phyloP scores from a whole-genome alignment of 2,888 invertebrate genomes.

The Apocheima hispidaria region DNA sequence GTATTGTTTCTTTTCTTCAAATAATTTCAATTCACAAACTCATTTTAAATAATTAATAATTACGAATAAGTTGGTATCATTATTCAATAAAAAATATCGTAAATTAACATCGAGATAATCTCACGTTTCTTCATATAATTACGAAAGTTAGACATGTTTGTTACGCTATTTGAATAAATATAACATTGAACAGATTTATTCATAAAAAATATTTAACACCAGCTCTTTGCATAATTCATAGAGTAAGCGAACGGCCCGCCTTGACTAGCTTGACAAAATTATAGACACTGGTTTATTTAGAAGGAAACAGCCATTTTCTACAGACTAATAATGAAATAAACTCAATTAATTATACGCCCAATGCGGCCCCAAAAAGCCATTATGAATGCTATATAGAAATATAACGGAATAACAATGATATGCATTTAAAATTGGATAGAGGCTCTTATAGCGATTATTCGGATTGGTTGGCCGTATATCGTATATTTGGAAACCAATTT shows the following conservation, averaged over 20 bases:
- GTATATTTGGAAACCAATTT: slow-evolving; percentile 39
- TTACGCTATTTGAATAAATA: slow-evolving; percentile 38
- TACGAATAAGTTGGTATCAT: slow-evolving; percentile 8
- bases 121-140: slow-evolving; percentile 33
- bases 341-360: slow-evolving; percentile 12
- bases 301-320: slow-evolving; percentile 8
- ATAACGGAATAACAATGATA: slow-evolving; percentile 19
- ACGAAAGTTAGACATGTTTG: slow-evolving; percentile 38
- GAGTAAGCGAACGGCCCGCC: slow-evolving; percentile 13
- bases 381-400: slow-evolving; percentile 14
- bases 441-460: slow-evolving; percentile 17
- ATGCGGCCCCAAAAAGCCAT: slow-evolving; percentile 16
- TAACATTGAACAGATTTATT: slow-evolving; percentile 27
- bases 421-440: slow-evolving; percentile 23
- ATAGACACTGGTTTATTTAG: slow-evolving; percentile 8
- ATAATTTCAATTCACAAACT: too few species aligned
- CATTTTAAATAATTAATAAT: too few species aligned
- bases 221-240: slow-evolving; percentile 37
- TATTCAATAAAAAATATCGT: slow-evolving; percentile 12
- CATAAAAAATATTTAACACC: slow-evolving; percentile 27
- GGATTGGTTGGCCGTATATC: slow-evolving; percentile 6
- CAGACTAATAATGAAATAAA: slow-evolving; percentile 11
- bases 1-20: too few species aligned
- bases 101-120: slow-evolving; percentile 27
- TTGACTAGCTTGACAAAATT: slow-evolving; percentile 14